Base-by-base conservation (phyloP, 1,140 invertebrate species). In the Drosophila mayri region DNA sequence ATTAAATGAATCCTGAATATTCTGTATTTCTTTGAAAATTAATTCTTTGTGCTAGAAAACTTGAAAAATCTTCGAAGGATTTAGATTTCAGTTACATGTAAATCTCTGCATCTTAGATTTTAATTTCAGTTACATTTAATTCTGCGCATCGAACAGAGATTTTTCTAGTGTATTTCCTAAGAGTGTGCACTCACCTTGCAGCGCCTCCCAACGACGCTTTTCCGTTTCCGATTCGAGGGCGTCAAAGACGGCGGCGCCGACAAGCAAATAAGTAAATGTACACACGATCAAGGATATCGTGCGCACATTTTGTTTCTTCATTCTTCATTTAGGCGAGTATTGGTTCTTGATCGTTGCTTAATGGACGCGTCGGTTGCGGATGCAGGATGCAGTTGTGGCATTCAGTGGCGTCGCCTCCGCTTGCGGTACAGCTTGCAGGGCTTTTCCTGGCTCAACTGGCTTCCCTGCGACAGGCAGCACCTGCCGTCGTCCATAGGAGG, bases 161-260 rank as follows among this genome's bases (percentile, higher is more conserved):
- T 65, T 22, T 40, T 22, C 7, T 7, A 37, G 62, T 66, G 38
- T 16, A 41, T 32, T 32, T 12, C 41, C 10, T 20, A 14, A 67
- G 12, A 16, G 43, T 32, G 22, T 32, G n/a, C 22, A 74, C 90
- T 93, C 93, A 97, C 97, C 96, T 94, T 96, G 95, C 47, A 99
- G 93, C 81, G 97, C 96, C 92, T 97, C 95, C 94, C 96, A 96
- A 92, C 98, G 95, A 92, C 96, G 96, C 63, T 95, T 95, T 93
- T 99, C 99, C 50, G 97, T 98, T 82, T 98, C 96, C 32, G 98
- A 99, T 94, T 99, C 99, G 43, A 99, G 94, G 30, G 98, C 97
- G 94, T 99, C 99, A 94, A 99, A 99, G 62, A 99, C 98, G 25
- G 99, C 99, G n/a, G 99, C 99, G 64, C 99, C 99, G 38, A 99